Conservation (phyloP, 2,797 vertebrate genomes). For the Tenualosa ilisha region DNA sequence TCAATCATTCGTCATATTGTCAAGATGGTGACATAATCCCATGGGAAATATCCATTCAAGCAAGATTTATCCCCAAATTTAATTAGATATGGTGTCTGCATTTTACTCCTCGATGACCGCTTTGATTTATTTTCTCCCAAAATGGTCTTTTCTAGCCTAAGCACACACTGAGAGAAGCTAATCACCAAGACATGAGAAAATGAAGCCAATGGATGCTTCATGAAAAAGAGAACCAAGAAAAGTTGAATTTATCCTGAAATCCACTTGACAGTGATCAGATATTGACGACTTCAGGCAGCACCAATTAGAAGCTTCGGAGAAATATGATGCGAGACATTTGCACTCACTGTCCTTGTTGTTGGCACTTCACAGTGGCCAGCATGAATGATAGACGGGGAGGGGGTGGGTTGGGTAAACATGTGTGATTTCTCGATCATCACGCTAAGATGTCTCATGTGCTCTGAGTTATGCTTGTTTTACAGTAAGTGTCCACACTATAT, state of each 20-base stretch:
- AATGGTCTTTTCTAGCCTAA: neutral
- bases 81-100: conserved; percentile 19
- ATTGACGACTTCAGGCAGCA: neutral
- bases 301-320: conserved; percentile 1
- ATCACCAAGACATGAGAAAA: neutral
- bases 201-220: neutral
- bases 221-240: neutral
- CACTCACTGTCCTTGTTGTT: neutral
- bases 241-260: neutral
- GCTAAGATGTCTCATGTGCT: neutral
- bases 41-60: conserved; percentile 8
- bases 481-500: neutral
- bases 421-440: neutral
- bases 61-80: conserved; percentile 22
- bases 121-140: neutral
- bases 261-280: neutral
- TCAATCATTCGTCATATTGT: conserved; percentile 26
- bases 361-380: neutral
- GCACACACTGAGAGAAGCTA: neutral
- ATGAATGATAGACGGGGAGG: neutral
- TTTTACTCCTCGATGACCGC: neutral
- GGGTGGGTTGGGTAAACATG: neutral
- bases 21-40: conserved; percentile 12
- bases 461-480: neutral
- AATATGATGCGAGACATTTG: conserved; percentile 9